Evolutionary conservation across 2,888 invertebrate genomes (phyloP).

Genomic region (Axea sp.): DNA sequence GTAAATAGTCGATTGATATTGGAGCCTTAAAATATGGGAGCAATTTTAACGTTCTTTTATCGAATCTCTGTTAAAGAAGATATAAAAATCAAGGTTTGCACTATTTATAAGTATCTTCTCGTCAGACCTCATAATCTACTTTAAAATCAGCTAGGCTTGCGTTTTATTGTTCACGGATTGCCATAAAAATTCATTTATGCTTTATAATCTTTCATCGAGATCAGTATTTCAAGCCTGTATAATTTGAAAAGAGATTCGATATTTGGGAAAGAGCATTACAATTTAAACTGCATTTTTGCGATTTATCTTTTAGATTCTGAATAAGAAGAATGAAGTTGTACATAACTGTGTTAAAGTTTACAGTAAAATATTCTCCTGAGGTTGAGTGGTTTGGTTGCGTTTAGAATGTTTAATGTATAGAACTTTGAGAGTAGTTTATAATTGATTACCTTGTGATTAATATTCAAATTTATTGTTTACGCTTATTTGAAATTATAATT

Average conservation of each 20-base stretch:
- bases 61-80: too few species aligned
- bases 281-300: background rate
- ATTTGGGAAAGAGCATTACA: conserved; percentile 5
- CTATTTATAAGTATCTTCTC: too few species aligned
- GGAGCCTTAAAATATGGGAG: too few species aligned
- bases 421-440: conserved; percentile 1
- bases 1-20: too few species aligned
- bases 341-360: conserved; percentile 16
- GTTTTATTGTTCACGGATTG: too few species aligned
- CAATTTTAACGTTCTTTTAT: too few species aligned
- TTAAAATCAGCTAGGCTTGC: too few species aligned
- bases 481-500: background rate
- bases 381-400: background rate
- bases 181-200: too few species aligned
- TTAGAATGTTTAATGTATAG: conserved; percentile 5
- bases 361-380: conserved; percentile 14
- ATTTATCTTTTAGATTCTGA: conserved; percentile 13
- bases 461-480: conserved; percentile 11
- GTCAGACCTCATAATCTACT: too few species aligned
- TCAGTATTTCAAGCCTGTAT: too few species aligned
- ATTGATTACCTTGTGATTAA: conserved; percentile 3
- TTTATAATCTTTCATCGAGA: too few species aligned
- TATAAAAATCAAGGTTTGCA: too few species aligned
- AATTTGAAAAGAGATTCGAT: conserved; percentile 1
- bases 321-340: conserved; percentile 11